These are phyloP conservation scores for Jaculus jaculus DNA, from an alignment of 2,113 vertebrate genomes.

Conservation along the genomic window DNA sequence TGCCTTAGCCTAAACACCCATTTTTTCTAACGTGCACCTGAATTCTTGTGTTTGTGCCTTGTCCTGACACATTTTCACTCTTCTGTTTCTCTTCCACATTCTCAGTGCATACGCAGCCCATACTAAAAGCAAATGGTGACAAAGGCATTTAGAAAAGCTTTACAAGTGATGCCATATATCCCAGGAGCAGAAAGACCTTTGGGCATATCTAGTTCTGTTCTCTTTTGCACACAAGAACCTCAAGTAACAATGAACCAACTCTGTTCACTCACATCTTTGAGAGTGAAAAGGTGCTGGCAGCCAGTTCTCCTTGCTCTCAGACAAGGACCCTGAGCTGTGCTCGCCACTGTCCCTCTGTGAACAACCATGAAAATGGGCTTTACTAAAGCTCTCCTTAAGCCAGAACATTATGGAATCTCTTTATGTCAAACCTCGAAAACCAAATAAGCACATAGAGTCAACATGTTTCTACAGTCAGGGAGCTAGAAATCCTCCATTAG, in stretches of 20 bases:
- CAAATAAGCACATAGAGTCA: background rate
- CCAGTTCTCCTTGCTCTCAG: background rate
- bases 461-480: background rate
- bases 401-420: background rate
- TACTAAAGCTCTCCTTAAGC: background rate
- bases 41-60: background rate
- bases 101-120: background rate
- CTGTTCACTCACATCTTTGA: background rate
- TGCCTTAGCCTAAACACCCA: background rate
- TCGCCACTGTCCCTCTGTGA: background rate
- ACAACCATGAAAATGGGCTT: background rate
- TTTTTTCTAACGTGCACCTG: background rate
- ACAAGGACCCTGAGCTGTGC: background rate
- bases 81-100: background rate
- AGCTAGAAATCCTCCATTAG: background rate
- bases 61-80: background rate
- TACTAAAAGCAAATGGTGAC: background rate
- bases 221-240: background rate
- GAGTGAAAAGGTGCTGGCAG: background rate
- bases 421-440: background rate
- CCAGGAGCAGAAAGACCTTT: background rate
- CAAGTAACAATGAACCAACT: background rate
- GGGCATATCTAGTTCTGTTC: background rate
- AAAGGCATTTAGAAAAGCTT: background rate
- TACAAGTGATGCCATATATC: background rate